Conservation (phyloP, 2,888 invertebrate species). For the Tipula vernalis region DNA sequence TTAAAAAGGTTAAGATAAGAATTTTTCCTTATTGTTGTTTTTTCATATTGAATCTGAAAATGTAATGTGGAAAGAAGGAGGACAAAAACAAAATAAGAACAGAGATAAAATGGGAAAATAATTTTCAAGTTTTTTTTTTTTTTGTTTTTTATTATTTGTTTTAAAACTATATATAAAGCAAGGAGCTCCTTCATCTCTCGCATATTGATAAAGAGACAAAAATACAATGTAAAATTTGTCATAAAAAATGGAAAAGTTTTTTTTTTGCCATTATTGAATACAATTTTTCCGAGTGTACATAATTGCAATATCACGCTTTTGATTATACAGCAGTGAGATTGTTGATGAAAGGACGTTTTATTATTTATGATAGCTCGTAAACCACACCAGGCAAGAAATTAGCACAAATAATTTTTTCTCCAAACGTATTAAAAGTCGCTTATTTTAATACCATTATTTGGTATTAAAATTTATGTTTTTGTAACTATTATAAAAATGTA, state of each 20-base stretch:
- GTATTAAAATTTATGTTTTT: too few relatives aligned
- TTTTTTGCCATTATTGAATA: background rate
- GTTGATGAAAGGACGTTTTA: background rate
- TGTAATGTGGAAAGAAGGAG: background rate
- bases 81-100: background rate
- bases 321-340: background rate
- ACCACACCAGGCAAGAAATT: too few relatives aligned
- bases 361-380: background rate
- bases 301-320: background rate
- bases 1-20: conserved; percentile 4
- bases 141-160: background rate
- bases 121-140: background rate
- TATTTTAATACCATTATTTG: too few relatives aligned
- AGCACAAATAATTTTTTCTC: too few relatives aligned
- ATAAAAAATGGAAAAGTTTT: background rate
- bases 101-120: background rate
- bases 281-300: background rate
- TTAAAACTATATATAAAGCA: background rate
- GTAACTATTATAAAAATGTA: too few relatives aligned
- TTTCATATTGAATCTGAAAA: background rate
- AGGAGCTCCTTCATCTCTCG: background rate
- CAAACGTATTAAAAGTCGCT: too few relatives aligned
- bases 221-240: background rate
- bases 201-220: background rate
- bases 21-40: background rate